phyloP scores from a whole-genome alignment of 2,888 invertebrate species.

The Agrilus biguttatus region DNA sequence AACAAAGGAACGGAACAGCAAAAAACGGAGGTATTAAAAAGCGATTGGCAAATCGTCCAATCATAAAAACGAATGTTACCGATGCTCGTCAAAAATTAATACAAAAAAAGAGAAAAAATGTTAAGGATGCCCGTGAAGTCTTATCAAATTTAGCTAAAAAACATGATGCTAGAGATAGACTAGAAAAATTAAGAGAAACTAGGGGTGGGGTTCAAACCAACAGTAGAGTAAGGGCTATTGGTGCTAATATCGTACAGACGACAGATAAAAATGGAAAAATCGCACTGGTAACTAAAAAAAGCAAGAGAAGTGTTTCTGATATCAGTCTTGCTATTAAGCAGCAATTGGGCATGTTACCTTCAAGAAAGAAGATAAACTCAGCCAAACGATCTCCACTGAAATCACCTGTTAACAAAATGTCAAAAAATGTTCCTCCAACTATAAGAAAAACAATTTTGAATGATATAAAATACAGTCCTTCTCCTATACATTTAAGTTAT shows the following conservation, averaged over 20 bases:
- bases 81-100: constrained; percentile 72
- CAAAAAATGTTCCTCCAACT: constrained; percentile 7
- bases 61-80: constrained; percentile 17
- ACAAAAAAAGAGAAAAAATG: constrained; percentile 58
- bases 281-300: constrained; percentile 35
- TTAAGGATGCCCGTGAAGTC: constrained; percentile 69
- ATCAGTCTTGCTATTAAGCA: constrained; percentile 28
- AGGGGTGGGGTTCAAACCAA: constrained; percentile 20
- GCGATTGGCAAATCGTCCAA: constrained; percentile 1
- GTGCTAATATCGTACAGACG: constrained; percentile 34
- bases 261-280: constrained; percentile 39
- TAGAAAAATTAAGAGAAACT: constrained; percentile 47
- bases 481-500: constrained; percentile 7
- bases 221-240: constrained; percentile 27
- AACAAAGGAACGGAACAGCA: constrained; percentile 1
- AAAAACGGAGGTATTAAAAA: constrained; percentile 6
- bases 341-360: constrained; percentile 23
- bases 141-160: constrained; percentile 59
- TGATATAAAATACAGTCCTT: constrained; percentile 15
- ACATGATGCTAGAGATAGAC: constrained; percentile 58
- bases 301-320: constrained; percentile 17
- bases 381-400: constrained; percentile 8
- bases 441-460: constrained; percentile 23
- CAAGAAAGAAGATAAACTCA: constrained; percentile 9
- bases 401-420: background rate